Conservation (phyloP, 2,888 invertebrate genomes). For the Dendrolimus pini region DNA sequence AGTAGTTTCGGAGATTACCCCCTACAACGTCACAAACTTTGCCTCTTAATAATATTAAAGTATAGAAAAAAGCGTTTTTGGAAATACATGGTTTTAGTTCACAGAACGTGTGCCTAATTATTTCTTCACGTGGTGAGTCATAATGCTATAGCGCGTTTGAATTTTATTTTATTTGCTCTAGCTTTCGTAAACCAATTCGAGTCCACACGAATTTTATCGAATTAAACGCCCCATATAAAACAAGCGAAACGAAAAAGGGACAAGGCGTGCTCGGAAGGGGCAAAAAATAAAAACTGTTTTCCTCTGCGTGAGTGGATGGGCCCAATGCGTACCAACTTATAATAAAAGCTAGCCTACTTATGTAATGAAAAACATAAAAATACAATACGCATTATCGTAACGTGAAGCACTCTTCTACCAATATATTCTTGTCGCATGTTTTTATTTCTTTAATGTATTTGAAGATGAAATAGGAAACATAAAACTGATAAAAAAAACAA, state of each 20-base stretch:
- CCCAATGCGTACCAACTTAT: slow-evolving; percentile 16
- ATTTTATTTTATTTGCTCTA: slow-evolving; percentile 16
- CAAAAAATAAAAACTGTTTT: slow-evolving; percentile 43
- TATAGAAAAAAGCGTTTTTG: too few species aligned
- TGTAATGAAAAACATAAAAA: slow-evolving; percentile 21
- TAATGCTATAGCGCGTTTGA: too few species aligned
- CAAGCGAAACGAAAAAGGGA: slow-evolving; percentile 60
- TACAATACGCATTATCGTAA: slow-evolving; percentile 1
- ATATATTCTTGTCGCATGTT: not conserved
- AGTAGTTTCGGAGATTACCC: too few species aligned
- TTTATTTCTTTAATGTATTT: too few species aligned
- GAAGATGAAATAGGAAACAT: too few species aligned
- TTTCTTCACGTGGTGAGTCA: too few species aligned
- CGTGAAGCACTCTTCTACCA: not conserved
- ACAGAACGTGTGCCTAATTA: too few species aligned
- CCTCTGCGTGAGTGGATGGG: slow-evolving; percentile 22
- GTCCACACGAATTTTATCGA: slow-evolving; percentile 59
- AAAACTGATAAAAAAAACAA: too few species aligned
- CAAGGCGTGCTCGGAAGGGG: slow-evolving; percentile 42
- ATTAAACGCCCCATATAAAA: slow-evolving; percentile 66
- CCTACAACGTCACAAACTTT: too few species aligned
- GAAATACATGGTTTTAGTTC: too few species aligned
- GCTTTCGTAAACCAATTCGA: slow-evolving; percentile 51
- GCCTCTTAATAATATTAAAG: too few species aligned
- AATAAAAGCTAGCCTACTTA: slow-evolving; percentile 16